Evolutionary conservation across 2,888 invertebrate species (phyloP).

Genomic region (Noctua janthina): DNA sequence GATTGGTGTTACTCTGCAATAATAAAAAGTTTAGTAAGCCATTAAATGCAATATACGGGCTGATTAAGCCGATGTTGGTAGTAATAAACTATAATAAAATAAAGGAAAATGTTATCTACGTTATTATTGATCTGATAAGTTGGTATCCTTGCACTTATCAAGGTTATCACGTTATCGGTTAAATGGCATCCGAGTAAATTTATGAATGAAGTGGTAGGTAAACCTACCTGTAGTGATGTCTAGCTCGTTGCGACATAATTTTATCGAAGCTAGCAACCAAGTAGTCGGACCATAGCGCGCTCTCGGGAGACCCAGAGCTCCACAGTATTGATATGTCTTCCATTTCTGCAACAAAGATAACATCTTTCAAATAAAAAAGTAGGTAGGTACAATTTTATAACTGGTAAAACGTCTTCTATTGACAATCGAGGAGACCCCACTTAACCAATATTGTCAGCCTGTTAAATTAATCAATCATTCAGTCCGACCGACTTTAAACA

Average conservation of each 20-base stretch:
- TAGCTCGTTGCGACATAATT: slow-evolving; percentile 95
- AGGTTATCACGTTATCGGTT: slow-evolving; percentile 25
- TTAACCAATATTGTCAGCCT: slow-evolving; percentile 30
- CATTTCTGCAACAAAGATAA: slow-evolving; percentile 90
- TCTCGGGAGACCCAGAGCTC: slow-evolving; percentile 94
- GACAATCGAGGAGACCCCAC: slow-evolving; percentile 7
- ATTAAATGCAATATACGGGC: not conserved
- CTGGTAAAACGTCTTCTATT: slow-evolving; percentile 21
- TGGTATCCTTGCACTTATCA: not conserved
- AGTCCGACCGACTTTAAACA: slow-evolving; percentile 13
- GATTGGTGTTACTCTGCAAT: slow-evolving; percentile 93
- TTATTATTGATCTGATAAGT: slow-evolving; percentile 28
- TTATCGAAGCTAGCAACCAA: slow-evolving; percentile 95
- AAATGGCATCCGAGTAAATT: not conserved
- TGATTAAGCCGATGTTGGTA: slow-evolving; percentile 13
- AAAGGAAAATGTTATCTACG: slow-evolving; percentile 24
- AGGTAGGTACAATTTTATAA: not conserved
- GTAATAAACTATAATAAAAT: not conserved
- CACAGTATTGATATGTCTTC: slow-evolving; percentile 96
- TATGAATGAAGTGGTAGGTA: slow-evolving; percentile 12
- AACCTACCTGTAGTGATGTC: slow-evolving; percentile 93
- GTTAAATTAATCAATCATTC: slow-evolving; percentile 40
- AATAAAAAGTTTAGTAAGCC: slow-evolving; percentile 12
- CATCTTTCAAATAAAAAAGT: not conserved
- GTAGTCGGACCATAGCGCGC: slow-evolving; percentile 95